Conservation (phyloP, 2,113 vertebrate genomes). For the Bufo bufo region DNA sequence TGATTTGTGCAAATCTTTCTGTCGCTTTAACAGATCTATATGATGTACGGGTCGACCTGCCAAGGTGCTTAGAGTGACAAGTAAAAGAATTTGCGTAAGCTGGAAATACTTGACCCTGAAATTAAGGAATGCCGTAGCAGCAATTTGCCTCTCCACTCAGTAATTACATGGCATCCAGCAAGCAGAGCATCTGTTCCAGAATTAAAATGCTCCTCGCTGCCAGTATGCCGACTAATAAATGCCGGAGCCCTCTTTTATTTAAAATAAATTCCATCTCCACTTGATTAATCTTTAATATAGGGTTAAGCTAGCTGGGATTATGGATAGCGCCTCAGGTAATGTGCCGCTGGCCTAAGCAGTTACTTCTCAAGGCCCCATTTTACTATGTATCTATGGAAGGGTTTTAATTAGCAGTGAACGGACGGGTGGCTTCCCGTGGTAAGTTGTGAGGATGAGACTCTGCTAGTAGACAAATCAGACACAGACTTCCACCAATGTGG, state of each 20-base stretch:
- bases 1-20: slow-evolving; percentile 36
- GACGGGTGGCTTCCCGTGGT: background rate
- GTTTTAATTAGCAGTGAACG: background rate
- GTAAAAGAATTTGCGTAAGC: slow-evolving; percentile 51
- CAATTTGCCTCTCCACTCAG: slow-evolving; percentile 60
- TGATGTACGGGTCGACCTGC: slow-evolving; percentile 20
- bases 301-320: slow-evolving; percentile 7
- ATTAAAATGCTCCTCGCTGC: slow-evolving; percentile 59
- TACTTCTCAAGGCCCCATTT: background rate
- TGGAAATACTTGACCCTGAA: slow-evolving; percentile 61
- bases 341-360: slow-evolving; percentile 9
- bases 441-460: slow-evolving; percentile 3
- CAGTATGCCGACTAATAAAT: slow-evolving; percentile 58
- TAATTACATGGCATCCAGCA: slow-evolving; percentile 59
- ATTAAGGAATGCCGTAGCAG: slow-evolving; percentile 46
- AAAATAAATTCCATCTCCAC: slow-evolving; percentile 36
- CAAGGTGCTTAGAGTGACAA: slow-evolving; percentile 30
- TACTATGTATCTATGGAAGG: slow-evolving; percentile 3
- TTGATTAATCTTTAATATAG: slow-evolving; percentile 40
- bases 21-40: background rate
- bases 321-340: background rate
- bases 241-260: slow-evolving; percentile 23
- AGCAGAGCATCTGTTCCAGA: slow-evolving; percentile 62
- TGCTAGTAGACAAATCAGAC: slow-evolving; percentile 1
- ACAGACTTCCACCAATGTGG: background rate